These are phyloP conservation scores for Rhizoglyphus robini DNA, from an alignment of 1,140 invertebrate genomes.

Conservation along the genomic window DNA sequence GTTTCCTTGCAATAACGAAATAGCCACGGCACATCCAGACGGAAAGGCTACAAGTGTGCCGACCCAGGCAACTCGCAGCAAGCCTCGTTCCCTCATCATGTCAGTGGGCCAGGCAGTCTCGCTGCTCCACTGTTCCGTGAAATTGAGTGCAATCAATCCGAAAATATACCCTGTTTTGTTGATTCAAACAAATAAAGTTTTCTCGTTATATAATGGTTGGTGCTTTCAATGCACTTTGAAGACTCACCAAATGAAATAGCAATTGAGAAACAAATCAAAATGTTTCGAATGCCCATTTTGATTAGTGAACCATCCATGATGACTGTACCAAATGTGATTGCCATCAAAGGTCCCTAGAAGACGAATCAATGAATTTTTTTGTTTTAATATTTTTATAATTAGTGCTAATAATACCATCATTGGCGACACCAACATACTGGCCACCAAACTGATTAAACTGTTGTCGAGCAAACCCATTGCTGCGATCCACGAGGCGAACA, in stretches of 20 bases:
- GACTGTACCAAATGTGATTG: constrained; percentile 62
- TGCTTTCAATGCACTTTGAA: background rate
- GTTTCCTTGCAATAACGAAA: constrained; percentile 69
- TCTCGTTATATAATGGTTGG: background rate
- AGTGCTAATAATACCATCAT: constrained; percentile 53
- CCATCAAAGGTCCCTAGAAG: constrained; percentile 60
- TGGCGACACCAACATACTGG: constrained; percentile 72
- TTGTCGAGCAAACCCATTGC: constrained; percentile 62
- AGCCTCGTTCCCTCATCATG: constrained; percentile 58
- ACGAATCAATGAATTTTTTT: background rate
- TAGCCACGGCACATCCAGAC: constrained; percentile 63
- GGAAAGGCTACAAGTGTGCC: constrained; percentile 52
- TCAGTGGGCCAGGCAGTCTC: constrained; percentile 56
- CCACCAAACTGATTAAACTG: constrained; percentile 63
- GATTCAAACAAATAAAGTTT: background rate
- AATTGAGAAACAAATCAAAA: constrained; percentile 52
- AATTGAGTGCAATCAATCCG: constrained; percentile 55
- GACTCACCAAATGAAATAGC: constrained; percentile 48
- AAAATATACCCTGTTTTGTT: constrained; percentile 53
- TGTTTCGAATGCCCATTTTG: constrained; percentile 48
- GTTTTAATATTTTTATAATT: background rate
- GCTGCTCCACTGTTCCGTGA: constrained; percentile 50
- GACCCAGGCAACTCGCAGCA: constrained; percentile 47
- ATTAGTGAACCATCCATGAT: constrained; percentile 54
- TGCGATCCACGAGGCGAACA: constrained; percentile 34